phyloP scores from a whole-genome alignment of 92 coral and sea anemone genomes.

The Plumapathes pennacea region DNA sequence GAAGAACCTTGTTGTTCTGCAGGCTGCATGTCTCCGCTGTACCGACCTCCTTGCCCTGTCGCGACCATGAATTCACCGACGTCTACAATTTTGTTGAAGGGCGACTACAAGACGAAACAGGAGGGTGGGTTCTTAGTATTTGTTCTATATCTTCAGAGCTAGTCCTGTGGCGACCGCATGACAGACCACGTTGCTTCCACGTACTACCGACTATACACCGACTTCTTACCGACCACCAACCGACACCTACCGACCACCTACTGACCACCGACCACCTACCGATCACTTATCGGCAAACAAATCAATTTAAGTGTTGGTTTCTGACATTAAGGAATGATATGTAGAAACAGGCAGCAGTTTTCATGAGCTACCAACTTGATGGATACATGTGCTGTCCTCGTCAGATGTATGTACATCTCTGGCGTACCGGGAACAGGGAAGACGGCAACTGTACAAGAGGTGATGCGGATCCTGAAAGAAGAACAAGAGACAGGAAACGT shows the following conservation, averaged over 20 bases:
- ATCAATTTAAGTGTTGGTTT: no score
- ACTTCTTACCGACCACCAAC: no score
- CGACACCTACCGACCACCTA: no score
- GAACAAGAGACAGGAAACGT: slow-evolving; percentile 43
- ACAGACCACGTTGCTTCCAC: no score
- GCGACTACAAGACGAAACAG: slow-evolving; percentile 73
- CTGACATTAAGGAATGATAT: no score
- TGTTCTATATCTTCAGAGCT: background rate
- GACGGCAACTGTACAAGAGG: slow-evolving; percentile 98
- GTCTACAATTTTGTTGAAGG: slow-evolving; percentile 91
- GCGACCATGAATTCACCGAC: slow-evolving; percentile 94
- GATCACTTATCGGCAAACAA: no score
- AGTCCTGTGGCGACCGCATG: background rate
- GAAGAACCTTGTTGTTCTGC: background rate
- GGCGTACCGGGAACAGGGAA: slow-evolving; percentile 99
- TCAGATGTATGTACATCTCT: slow-evolving; percentile 96
- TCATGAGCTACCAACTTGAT: no score
- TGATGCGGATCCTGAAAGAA: slow-evolving; percentile 65
- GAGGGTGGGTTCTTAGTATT: slow-evolving; percentile 63
- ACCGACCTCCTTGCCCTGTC: slow-evolving; percentile 92
- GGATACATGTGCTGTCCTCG: background rate
- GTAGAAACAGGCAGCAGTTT: no score
- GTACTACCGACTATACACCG: no score
- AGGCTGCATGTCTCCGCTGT: slow-evolving; percentile 95
- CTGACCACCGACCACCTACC: no score